Evolutionary conservation across 2,797 vertebrate genomes (phyloP), one percentile per base, ranked within the genome.

Genomic region (Danio jaintianensis): DNA sequence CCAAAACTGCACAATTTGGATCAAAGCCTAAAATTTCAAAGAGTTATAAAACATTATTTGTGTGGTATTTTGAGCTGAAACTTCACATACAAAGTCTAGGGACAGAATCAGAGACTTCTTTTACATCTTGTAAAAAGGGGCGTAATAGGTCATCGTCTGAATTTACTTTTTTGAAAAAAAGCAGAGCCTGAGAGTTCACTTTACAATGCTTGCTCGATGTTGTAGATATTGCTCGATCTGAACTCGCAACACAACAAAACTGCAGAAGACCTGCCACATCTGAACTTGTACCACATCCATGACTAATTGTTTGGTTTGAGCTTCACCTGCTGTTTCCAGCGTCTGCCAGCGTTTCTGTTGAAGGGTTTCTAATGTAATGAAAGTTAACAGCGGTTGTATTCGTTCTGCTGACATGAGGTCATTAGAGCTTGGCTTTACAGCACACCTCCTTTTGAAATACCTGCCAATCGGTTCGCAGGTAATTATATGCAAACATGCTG

Each of bases 381-480:
- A 22, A 15, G 55, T 78, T 59, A 78, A 78, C 43, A 22, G n/a
- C n/a, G 43, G n/a, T 66, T 79, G 84, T 80, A 58, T 5, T 29
- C 13, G 11, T 62, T 50, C 36, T 73, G 66, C 83, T 87, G 85
- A 90, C 89, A 91, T 91, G 89, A 89, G 87, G 87, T 76, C 84
- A 88, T 91, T 90, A 70, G 70, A 20, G 67, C 43, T 50, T 69
- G 9, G 64, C 43, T 59, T 90, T 88, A 90, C 89, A 88, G 86
- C 87, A 88, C 75, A 85, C 81, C 84, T 86, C 84, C 80, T 87
- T 90, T 89, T 91, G 86, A 92, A 92, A 88, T 86, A 89, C 81
- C 86, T 90, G 91, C 90, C 91, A 92, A 89, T 89, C 86, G 86
- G 83, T 90, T 93, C 88, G 83, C 89, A 93, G 91, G 91, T 93